phyloP scores from a whole-genome alignment of 2,888 invertebrate genomes.

The Caenorhabditis plicata region DNA sequence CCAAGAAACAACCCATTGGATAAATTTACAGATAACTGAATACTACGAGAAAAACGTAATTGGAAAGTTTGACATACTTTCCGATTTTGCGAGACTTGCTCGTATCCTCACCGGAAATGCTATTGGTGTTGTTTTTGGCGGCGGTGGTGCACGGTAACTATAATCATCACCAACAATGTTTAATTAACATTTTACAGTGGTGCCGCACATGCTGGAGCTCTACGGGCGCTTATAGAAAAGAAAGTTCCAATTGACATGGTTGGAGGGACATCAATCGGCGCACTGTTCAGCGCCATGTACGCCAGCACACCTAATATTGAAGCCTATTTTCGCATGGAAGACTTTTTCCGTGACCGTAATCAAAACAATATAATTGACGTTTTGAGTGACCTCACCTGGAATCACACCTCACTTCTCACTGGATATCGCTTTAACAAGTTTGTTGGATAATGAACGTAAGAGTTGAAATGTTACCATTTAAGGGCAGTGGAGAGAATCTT shows the following conservation, averaged over 20 bases:
- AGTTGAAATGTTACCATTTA: background rate
- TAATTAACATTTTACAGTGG: too few species aligned
- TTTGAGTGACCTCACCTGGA: slow-evolving; percentile 95
- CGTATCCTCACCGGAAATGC: slow-evolving; percentile 93
- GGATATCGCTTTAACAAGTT: slow-evolving; percentile 70
- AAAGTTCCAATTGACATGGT: slow-evolving; percentile 99
- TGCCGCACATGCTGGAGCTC: slow-evolving; percentile 94
- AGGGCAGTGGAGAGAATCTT: slow-evolving; percentile 75
- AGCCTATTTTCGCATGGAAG: slow-evolving; percentile 44
- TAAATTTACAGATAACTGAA: slow-evolving; percentile 21
- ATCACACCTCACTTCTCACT: slow-evolving; percentile 96
- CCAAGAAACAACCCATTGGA: background rate
- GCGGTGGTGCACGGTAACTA: slow-evolving; percentile 96
- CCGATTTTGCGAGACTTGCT: slow-evolving; percentile 90
- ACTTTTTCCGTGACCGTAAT: slow-evolving; percentile 69
- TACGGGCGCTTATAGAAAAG: slow-evolving; percentile 89
- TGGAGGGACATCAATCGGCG: slow-evolving; percentile 96
- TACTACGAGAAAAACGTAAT: slow-evolving; percentile 66
- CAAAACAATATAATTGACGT: slow-evolving; percentile 85
- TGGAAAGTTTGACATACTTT: background rate
- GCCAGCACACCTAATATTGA: slow-evolving; percentile 20
- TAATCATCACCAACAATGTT: too few species aligned
- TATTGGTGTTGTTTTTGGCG: slow-evolving; percentile 92
- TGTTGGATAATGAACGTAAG: background rate
- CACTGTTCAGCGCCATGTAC: slow-evolving; percentile 90